Conservation (phyloP, 1,140 invertebrate species). For the Holcopasites calliopsidis region DNA sequence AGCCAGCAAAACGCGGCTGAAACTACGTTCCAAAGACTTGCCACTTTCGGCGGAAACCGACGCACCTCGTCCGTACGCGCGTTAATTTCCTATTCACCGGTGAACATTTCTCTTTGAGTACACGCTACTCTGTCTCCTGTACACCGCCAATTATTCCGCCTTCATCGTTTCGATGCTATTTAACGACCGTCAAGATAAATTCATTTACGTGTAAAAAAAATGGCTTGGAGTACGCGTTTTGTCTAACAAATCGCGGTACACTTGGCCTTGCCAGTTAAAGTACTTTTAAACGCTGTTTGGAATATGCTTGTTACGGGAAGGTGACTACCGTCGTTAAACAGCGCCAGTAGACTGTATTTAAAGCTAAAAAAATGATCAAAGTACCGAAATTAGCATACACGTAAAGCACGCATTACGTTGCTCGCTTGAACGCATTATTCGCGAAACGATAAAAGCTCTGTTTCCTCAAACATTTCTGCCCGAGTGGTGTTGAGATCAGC, state of each 20-base stretch:
- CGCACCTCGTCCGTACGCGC: not conserved
- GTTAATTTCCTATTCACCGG: conserved; percentile 18
- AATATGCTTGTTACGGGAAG: not conserved
- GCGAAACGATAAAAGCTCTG: not conserved
- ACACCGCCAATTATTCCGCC: not conserved
- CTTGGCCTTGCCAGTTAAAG: not conserved
- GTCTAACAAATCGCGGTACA: not conserved
- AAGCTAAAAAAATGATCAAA: not conserved
- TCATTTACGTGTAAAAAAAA: not conserved
- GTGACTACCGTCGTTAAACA: not conserved
- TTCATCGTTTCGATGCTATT: not conserved
- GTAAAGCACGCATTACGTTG: not conserved
- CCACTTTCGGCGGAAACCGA: not conserved
- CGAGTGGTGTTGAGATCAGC: too few relatives aligned
- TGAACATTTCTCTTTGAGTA: not conserved
- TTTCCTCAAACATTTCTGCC: too few relatives aligned
- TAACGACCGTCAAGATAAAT: not conserved
- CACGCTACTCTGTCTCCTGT: not conserved
- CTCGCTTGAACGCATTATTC: too few relatives aligned
- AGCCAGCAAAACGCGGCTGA: not conserved
- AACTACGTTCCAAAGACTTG: not conserved
- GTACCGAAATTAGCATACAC: not conserved
- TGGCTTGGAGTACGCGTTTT: not conserved
- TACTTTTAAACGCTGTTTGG: not conserved
- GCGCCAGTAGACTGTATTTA: not conserved